Evolutionary conservation across 2,888 invertebrate genomes (phyloP), one percentile per base, ranked within the genome.

Genomic region (Chaetogeoica ovagalla): DNA sequence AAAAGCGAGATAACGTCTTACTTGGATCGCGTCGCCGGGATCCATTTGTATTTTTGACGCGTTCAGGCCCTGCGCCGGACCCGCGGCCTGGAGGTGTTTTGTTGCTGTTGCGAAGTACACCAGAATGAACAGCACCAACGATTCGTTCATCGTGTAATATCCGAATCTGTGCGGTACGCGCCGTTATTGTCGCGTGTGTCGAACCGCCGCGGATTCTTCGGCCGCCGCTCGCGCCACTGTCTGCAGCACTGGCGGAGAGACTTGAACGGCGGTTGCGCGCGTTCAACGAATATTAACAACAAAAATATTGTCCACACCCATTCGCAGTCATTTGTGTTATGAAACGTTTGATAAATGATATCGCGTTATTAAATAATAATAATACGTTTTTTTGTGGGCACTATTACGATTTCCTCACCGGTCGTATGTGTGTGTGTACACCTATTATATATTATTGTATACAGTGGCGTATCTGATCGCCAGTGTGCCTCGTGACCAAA

Each of bases 391-490:
- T 79, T 63, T 52, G 79, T 39, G 55, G 30, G 69, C 19, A 15
- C 17, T 69, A 71, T 79, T 79, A 71, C 79, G 70, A 71, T 79
- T 79, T 79, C 79, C 71, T 70, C 70, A 71, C 70, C 39, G 48
- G 48, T 48, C 48, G 48, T 43, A 6, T 30, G 52, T 63, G n/a
- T 52, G 15, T 15, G 52, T 52, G 13, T 19, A 55, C 19, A 62
- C 62, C 30, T 30, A 23, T 23, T 62, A 37, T 62, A 37, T 37
- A 48, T 59, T 59, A 60, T 39, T 52, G 15, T 5, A 30, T 30
- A n/a, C 62, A 19, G 37, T 63, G 79, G 79, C 79, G 79, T 79
- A 79, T 79, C 79, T 71, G 79, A 79, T 79, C 63, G 79, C 76
- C 48, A 15, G 76, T 68, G 48, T 15, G 13, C 48, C 48, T 55